phyloP scores from a whole-genome alignment of 2,797 vertebrate genomes.

The Poecilia gillii region DNA sequence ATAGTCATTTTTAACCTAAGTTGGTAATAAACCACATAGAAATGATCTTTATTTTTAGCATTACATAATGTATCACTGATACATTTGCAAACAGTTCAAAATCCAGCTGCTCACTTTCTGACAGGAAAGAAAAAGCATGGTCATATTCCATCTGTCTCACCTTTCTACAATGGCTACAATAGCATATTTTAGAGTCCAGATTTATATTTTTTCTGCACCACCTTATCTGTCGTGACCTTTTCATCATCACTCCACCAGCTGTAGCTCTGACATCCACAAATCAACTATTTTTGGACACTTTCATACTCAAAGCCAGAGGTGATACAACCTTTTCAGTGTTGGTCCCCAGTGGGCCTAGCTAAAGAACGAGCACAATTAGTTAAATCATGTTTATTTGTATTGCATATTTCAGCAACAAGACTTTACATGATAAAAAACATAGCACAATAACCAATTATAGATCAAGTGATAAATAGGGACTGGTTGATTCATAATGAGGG shows the following conservation, averaged over 20 bases:
- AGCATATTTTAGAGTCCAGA: neutral
- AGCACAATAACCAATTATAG: too few species aligned
- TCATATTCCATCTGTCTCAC: neutral
- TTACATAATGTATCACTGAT: neutral
- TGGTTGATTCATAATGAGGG: neutral
- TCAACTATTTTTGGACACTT: neutral
- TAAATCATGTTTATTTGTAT: too few species aligned
- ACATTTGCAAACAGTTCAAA: neutral
- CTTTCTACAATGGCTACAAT: neutral
- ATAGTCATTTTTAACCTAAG: neutral
- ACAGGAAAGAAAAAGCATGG: neutral
- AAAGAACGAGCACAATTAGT: neutral
- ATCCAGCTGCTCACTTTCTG: neutral
- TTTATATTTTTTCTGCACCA: neutral
- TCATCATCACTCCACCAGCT: neutral
- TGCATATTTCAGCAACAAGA: too few species aligned
- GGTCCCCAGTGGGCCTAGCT: neutral
- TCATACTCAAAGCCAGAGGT: neutral
- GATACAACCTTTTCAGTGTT: neutral
- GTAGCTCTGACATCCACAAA: neutral
- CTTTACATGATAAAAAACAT: too few species aligned
- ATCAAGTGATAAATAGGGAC: too few species aligned
- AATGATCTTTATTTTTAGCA: neutral
- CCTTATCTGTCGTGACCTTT: neutral
- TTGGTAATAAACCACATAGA: neutral